A percentile compares a stretch with the other conserved stretches of the same genome.
Evolutionary conservation across 2,888 invertebrate genomes (phyloP).

Genomic region (Auanema sp.): DNA sequence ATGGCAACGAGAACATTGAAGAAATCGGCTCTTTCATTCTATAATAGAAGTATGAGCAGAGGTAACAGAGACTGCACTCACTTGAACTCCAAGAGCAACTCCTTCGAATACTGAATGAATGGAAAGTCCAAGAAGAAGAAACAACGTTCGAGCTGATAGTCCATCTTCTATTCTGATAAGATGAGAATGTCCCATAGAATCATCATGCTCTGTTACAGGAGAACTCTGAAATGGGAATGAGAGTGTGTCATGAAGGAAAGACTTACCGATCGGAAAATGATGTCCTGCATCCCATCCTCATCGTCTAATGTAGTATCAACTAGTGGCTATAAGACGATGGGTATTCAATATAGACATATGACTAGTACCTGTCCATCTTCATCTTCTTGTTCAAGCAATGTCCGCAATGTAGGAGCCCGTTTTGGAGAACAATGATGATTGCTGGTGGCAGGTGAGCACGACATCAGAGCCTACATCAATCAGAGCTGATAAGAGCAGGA

Average conservation of each 20-base stretch:
- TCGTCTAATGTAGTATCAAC: slow-evolving; percentile 32
- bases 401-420: slow-evolving; percentile 12
- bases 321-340: slow-evolving; percentile 11
- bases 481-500: no score
- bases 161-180: slow-evolving; percentile 16
- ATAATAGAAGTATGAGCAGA: slow-evolving; percentile 4
- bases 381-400: slow-evolving; percentile 13
- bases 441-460: slow-evolving; percentile 5
- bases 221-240: slow-evolving; percentile 11
- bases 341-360: no score
- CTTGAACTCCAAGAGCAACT: slow-evolving; percentile 70
- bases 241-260: background rate
- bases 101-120: slow-evolving; percentile 72
- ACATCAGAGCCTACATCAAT: slow-evolving; percentile 15
- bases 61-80: slow-evolving; percentile 2
- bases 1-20: slow-evolving; percentile 54
- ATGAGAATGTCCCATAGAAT: slow-evolving; percentile 16
- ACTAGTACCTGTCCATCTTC: slow-evolving; percentile 17
- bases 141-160: slow-evolving; percentile 45
- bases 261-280: slow-evolving; percentile 48
- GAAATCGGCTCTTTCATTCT: slow-evolving; percentile 43
- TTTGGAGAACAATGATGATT: slow-evolving; percentile 2
- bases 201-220: slow-evolving; percentile 7
- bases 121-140: slow-evolving; percentile 69
- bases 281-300: slow-evolving; percentile 46